Conservation (phyloP, 2,888 invertebrate genomes). For the Clusia tigrina region DNA sequence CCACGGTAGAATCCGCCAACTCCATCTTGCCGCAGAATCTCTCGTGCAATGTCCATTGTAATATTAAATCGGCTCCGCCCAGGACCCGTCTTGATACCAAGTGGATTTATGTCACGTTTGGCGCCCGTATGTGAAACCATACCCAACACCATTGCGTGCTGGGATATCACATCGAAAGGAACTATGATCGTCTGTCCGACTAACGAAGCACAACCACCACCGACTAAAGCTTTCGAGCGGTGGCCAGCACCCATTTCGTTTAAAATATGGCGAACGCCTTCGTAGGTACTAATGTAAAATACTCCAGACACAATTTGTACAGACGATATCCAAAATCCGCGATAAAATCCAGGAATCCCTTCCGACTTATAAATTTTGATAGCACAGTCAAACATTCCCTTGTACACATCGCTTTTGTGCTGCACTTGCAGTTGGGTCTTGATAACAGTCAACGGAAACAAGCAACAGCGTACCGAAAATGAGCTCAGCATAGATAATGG, state of each 20-base stretch:
- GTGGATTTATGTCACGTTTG: slow-evolving; percentile 74
- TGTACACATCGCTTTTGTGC: slow-evolving; percentile 82
- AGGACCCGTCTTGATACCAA: slow-evolving; percentile 74
- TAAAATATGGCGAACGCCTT: slow-evolving; percentile 84
- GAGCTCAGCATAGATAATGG: slow-evolving; percentile 88
- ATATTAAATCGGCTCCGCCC: slow-evolving; percentile 73
- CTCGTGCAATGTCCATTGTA: slow-evolving; percentile 77
- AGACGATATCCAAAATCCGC: slow-evolving; percentile 95
- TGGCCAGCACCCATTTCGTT: slow-evolving; percentile 65
- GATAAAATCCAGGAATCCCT: slow-evolving; percentile 86
- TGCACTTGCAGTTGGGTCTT: slow-evolving; percentile 91
- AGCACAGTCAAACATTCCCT: slow-evolving; percentile 88
- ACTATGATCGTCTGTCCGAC: slow-evolving; percentile 96
- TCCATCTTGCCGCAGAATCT: slow-evolving; percentile 84
- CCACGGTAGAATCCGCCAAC: slow-evolving; percentile 91
- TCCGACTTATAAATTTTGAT: slow-evolving; percentile 85
- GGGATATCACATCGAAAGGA: slow-evolving; percentile 95
- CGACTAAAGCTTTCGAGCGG: slow-evolving; percentile 76
- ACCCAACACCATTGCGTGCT: slow-evolving; percentile 95
- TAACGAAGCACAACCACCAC: slow-evolving; percentile 89
- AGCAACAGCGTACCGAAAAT: slow-evolving; percentile 70
- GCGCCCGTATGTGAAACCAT: slow-evolving; percentile 63
- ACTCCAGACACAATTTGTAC: slow-evolving; percentile 86
- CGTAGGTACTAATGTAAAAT: slow-evolving; percentile 93
- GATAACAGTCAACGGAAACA: slow-evolving; percentile 92